Percentiles rank a stretch among this genome's conserved stretches.
Conservation (phyloP, 2,888 invertebrate genomes). For the Meghimatium bilineatum region DNA sequence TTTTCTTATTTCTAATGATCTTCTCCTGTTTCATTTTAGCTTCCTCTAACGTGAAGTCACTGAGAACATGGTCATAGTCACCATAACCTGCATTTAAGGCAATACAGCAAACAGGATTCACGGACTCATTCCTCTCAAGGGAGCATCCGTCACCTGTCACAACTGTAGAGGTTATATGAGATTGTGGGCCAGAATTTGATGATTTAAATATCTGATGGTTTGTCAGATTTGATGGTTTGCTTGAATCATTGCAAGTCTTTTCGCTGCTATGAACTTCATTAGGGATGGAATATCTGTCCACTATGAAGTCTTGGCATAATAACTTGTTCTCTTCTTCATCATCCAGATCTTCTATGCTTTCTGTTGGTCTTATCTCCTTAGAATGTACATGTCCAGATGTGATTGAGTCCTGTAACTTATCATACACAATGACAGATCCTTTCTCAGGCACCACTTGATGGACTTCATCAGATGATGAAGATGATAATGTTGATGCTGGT, state of each 20-base stretch:
- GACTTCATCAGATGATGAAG: not conserved
- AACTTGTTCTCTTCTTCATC: constrained; percentile 31
- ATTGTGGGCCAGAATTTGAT: not conserved
- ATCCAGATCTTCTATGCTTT: not conserved
- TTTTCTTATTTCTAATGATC: constrained; percentile 56
- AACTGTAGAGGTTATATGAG: no score
- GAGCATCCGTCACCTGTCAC: not conserved
- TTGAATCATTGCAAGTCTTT: not conserved
- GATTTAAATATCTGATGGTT: no score
- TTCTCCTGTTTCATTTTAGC: constrained; percentile 62
- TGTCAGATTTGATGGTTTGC: not conserved
- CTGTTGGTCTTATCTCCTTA: not conserved
- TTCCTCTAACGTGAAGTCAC: constrained; percentile 52
- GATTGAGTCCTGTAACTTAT: not conserved
- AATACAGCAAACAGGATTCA: not conserved
- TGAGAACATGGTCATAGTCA: no score
- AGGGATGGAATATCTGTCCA: not conserved
- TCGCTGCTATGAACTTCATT: not conserved
- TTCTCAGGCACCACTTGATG: not conserved
- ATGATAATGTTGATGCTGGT: constrained; percentile 2
- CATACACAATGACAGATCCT: not conserved
- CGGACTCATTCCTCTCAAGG: not conserved
- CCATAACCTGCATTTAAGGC: no score
- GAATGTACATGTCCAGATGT: not conserved
- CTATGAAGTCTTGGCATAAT: not conserved